These are phyloP conservation scores for Lasiommata megera DNA, from an alignment of 2,888 invertebrate genomes.

Conservation along the genomic window DNA sequence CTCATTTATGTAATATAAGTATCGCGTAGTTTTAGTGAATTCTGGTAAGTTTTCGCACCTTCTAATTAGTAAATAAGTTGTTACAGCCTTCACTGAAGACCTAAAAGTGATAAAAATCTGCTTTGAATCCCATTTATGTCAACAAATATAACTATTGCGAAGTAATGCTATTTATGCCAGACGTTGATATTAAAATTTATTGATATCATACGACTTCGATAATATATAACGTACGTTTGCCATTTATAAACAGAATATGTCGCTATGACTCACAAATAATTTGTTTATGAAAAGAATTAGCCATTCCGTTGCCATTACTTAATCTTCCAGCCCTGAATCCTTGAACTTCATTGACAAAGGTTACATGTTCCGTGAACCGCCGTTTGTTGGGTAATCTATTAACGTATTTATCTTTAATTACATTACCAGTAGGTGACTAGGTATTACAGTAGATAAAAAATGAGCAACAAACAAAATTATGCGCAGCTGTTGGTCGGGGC, in stretches of 20 bases:
- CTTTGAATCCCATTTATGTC: background rate
- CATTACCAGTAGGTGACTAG: slow-evolving; percentile 15
- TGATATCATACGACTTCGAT: background rate
- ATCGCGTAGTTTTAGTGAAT: too few relatives aligned
- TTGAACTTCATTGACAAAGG: slow-evolving; percentile 16
- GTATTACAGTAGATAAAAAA: slow-evolving; percentile 11
- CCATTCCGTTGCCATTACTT: background rate
- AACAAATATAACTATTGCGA: background rate
- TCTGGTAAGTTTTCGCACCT: too few relatives aligned
- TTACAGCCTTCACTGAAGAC: background rate
- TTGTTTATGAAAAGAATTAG: background rate
- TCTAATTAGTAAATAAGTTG: background rate
- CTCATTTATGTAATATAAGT: too few relatives aligned
- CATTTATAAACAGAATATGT: background rate
- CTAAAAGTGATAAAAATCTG: background rate
- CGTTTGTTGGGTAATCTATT: slow-evolving; percentile 13
- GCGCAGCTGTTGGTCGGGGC: slow-evolving; percentile 32
- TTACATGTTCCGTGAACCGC: slow-evolving; percentile 1
- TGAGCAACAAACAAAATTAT: slow-evolving; percentile 23
- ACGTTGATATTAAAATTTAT: slow-evolving; percentile 1
- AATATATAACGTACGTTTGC: background rate
- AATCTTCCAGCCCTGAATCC: slow-evolving; percentile 6
- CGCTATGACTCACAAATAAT: background rate
- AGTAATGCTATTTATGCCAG: background rate
- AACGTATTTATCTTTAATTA: slow-evolving; percentile 19